Base-by-base conservation (phyloP, 2,888 invertebrate species). In the Zaprionus lineosus region DNA sequence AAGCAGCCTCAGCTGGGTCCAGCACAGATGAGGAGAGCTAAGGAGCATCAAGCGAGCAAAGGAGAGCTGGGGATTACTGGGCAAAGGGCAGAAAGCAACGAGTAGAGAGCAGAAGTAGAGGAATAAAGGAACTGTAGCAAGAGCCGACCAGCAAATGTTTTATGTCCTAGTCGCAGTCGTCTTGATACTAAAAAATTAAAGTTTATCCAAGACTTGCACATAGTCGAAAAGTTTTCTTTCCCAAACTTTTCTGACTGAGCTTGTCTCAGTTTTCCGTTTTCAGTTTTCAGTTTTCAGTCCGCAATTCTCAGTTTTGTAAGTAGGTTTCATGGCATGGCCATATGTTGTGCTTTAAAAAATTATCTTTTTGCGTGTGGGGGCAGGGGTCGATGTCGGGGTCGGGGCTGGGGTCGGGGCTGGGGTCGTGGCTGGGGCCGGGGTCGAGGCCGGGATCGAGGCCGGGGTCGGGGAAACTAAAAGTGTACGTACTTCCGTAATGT, bases 141-240 rank as follows among this genome's bases (percentile, higher is more conserved):
- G n/a, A n/a, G n/a, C n/a, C n/a, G n/a, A n/a, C 47, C 37, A 44
- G 44, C 33, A 33, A 51, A 37, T 53, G 39, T 59, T 56, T 78
- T 70, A 56, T 55, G 48, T 51, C 55, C 61, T 28, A 55, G 50
- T 59, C 56, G 50, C 53, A 62, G 50, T 53, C 44, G 55, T 71
- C 70, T 51, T 69, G 43, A 50, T 24, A 41, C 55, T 50, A 26
- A 21, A 53, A 64, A 59, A 53, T 56, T 37, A 19, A 81, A 84
- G 65, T 77, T 84, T 73, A 39, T 41, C 62, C 53, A 58, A 62
- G 74, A 84, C 60, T 60, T 69, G 84, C 74, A 81, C 77, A 81
- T 84, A 65, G 73, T 50, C 57, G 33, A 58, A 77, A 84, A 73
- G 50, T 83, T 77, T 84, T 37, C 26, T 39, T 6, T 4, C 19